Conservation (phyloP, 2,888 invertebrate genomes). For the Homarus gammarus region DNA sequence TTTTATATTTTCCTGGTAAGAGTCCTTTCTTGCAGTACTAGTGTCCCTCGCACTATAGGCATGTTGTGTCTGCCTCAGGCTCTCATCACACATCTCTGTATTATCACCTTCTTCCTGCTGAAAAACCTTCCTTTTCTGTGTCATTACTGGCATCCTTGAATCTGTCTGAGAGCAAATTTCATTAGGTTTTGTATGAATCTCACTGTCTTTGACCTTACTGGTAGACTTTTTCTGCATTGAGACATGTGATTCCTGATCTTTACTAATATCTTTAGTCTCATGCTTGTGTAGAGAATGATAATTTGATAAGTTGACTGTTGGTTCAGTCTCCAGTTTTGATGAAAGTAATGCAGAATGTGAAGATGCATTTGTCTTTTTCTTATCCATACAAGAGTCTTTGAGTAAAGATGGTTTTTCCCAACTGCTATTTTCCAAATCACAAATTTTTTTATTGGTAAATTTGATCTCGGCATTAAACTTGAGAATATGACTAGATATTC, state of each 20-base stretch:
- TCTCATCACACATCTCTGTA: too few species aligned
- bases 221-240: too few species aligned
- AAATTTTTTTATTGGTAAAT: conserved; percentile 3
- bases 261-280: not conserved
- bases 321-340: not conserved
- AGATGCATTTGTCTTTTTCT: not conserved
- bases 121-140: too few species aligned
- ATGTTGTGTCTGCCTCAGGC: not conserved
- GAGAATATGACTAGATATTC: conserved; percentile 7
- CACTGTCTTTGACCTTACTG: too few species aligned
- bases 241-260: not conserved
- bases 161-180: too few species aligned
- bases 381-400: not conserved
- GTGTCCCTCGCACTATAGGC: not conserved
- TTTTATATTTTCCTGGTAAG: not conserved
- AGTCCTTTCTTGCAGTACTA: not conserved
- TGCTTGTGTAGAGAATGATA: not conserved
- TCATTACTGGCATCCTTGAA: too few species aligned
- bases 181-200: too few species aligned
- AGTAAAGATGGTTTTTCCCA: not conserved
- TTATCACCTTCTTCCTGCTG: too few species aligned
- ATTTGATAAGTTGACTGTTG: not conserved
- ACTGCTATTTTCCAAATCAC: not conserved
- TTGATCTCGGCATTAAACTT: conserved; percentile 15
- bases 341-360: not conserved